Evolutionary conservation across 2,113 vertebrate genomes (phyloP), one percentile per base, ranked within the genome.

Genomic region (Lagenorhynchus albirostris): DNA sequence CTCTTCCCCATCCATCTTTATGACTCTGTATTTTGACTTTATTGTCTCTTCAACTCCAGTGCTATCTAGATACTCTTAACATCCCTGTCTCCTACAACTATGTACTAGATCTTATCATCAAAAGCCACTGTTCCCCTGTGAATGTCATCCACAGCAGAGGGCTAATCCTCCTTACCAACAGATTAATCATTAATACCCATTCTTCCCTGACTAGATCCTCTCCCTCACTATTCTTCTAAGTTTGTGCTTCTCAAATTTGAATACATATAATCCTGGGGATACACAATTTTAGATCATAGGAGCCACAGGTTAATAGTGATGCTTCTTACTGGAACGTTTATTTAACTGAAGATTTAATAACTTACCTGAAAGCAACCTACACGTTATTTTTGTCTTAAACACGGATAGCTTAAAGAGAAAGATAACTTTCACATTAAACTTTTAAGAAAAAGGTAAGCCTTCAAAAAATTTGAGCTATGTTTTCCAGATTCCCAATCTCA

Each of bases 361-460:
- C 82, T 80, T 73, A 50, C 15, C 53, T 70, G 36, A 67, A 83
- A 38, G 14, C 23, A 77, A 89, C 33, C 68, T 68, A 33, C 77
- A 68, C 84, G 41, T 47, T 95, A 41, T n/a, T 92, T 97, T 76
- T 97, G 2, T 84, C 79, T 92, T 87, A 68, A 91, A 80, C 38
- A 50, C 15, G 2, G 21, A 26, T 74, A 50, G 82, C 15, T 82
- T 94, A 76, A 71, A 73, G 38, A 87, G 13, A 93, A 94, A n/a
- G 11, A 82, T 58, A 95, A 58, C 80, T 71, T 47, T 29, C 63
- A 81, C 26, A 41, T n/a, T 73, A 36, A 29, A 81, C 47, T 93
- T 79, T 92, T 73, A 87, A 38, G 53, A 82, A 88, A 80, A 94
- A 90, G 13, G 29, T 86, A 23, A 85, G 14, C 73, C 47, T 74